A percentile compares a stretch with the other conserved stretches of the same genome.
Evolutionary conservation across 2,888 invertebrate genomes (phyloP).

Genomic region (Stictocephala bisonia): DNA sequence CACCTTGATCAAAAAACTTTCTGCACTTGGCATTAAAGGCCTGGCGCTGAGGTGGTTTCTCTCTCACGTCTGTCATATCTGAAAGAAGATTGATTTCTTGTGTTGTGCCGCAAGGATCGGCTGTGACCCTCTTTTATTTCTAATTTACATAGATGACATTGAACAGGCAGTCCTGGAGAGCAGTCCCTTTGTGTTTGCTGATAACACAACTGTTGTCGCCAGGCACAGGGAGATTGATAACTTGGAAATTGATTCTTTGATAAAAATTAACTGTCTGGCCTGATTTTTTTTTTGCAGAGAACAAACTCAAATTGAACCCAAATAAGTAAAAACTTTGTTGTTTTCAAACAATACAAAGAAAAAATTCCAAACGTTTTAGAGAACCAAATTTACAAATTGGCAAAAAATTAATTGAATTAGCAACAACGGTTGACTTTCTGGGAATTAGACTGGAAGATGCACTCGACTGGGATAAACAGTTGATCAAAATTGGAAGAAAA

Average conservation of each 20-base stretch:
- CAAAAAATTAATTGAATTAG: neutral
- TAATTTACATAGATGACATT: neutral
- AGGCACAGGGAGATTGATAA: neutral
- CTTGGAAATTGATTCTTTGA: neutral
- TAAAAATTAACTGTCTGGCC: slow-evolving; percentile 7
- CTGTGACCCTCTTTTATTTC: neutral
- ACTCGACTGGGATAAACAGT: neutral
- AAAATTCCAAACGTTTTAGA: neutral
- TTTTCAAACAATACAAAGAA: slow-evolving; percentile 1
- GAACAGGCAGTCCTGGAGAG: neutral
- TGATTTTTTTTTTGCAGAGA: slow-evolving; percentile 7
- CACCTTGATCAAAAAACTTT: neutral
- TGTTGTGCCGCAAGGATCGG: slow-evolving; percentile 1
- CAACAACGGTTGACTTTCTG: neutral
- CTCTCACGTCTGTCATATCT: neutral
- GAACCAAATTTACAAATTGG: neutral
- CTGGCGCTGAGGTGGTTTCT: neutral
- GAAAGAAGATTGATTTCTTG: neutral
- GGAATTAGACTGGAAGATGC: too few species aligned
- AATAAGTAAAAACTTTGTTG: neutral
- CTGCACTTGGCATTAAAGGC: neutral
- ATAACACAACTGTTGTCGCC: neutral
- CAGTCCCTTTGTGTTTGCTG: slow-evolving; percentile 19
- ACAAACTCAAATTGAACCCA: neutral
- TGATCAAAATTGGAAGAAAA: neutral